Evolutionary conservation across 2,113 vertebrate genomes (phyloP), one percentile per base, ranked within the genome.

Genomic region (Beaufortia kweichowensis): DNA sequence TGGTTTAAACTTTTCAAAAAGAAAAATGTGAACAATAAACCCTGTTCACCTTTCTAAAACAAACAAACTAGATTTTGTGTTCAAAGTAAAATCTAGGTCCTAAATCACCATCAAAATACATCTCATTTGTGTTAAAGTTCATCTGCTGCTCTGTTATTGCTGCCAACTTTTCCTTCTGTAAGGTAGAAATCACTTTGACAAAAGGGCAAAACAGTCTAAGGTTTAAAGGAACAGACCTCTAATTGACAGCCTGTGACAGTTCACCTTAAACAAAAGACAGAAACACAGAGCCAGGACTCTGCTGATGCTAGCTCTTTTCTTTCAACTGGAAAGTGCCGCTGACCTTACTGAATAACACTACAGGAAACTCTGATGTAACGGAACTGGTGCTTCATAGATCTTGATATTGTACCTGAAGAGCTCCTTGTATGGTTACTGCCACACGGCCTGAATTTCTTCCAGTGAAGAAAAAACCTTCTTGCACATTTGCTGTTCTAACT

Each of bases 211-310:
- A 26, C 26, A 28, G 50, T 48, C 24, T 31, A 55, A 28, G 48
- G 59, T 31, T 35, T 21, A 39, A 33, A 41, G 33, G 19, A 56
- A 41, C 61, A 21, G 12, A 53, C n/a, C n/a, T n/a, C 61, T 76
- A 31, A 65, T 41, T 63, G 43, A 77, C 53, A 48, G 23, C 31
- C 59, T 1, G 11, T 70, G 75, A 72, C 24, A 29, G 48, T 39
- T 61, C 33, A 28, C 17, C n/a, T 29, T 74, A 60, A 41, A 73
- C 55, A 50, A 21, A 75, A 19, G 63, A 61, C 57, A 23, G 10
- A 41, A 62, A 46, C 17, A 15, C 35, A 24, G 21, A 48, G 48
- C 61, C n/a, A 63, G 39, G 59, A 56, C 43, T 73, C 53, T 57
- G 28, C 39, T 48, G 33, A 35, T 35, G 33, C 33, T 46, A 15